Conservation (phyloP, 2,113 vertebrate species). For the Solea solea region DNA sequence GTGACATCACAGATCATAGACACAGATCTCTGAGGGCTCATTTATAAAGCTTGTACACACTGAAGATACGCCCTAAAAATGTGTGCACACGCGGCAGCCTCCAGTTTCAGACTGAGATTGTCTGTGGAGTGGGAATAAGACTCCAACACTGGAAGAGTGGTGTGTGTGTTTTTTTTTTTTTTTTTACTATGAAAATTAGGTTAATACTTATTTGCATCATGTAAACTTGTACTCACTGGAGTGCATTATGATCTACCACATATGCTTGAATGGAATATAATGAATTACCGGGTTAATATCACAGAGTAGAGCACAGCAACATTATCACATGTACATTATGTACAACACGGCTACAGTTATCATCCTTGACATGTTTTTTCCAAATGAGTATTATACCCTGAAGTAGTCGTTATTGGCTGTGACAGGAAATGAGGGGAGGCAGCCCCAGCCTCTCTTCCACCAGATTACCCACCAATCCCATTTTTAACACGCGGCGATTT, state of each 20-base stretch:
- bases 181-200: too few species aligned
- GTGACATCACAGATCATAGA: conserved; percentile 76
- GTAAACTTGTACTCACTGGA: conserved; percentile 30
- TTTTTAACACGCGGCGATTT: conserved; percentile 1
- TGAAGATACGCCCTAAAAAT: conserved; percentile 67
- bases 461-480: not conserved
- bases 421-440: conserved; percentile 10
- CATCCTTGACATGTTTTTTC: not conserved
- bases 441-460: not conserved
- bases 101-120: conserved; percentile 43
- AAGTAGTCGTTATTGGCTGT: not conserved
- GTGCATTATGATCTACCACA: conserved; percentile 12
- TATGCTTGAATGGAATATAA: conserved; percentile 23
- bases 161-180: too few species aligned
- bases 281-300: conserved; percentile 28
- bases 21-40: conserved; percentile 71
- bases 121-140: conserved; percentile 20
- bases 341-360: not conserved
- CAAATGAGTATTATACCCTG: not conserved
- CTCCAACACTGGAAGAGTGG: conserved; percentile 29
- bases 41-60: conserved; percentile 74
- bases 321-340: not conserved
- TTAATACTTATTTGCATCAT: conserved; percentile 24
- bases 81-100: conserved; percentile 32
- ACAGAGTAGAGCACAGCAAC: conserved; percentile 2